Conservation (phyloP, 2,888 invertebrate species). For the Malthinus seriepunctatus region DNA sequence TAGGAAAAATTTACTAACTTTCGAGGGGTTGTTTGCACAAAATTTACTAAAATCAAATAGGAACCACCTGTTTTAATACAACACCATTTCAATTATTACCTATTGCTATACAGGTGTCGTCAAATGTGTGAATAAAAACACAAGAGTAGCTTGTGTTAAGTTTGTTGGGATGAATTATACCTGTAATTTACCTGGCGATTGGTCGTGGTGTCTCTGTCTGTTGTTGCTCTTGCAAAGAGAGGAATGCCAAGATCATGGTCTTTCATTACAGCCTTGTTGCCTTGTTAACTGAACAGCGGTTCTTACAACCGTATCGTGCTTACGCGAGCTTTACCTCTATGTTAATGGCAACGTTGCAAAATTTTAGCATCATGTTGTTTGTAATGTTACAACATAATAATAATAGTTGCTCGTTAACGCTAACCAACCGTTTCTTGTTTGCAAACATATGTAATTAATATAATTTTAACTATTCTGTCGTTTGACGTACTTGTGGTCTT, state of each 20-base stretch:
- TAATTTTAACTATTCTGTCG: background rate
- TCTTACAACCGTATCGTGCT: constrained; percentile 35
- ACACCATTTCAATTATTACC: too few species aligned
- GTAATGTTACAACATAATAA: constrained; percentile 42
- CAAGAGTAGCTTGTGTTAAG: constrained; percentile 11
- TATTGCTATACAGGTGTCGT: too few species aligned
- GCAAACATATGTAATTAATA: constrained; percentile 21
- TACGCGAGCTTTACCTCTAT: constrained; percentile 34
- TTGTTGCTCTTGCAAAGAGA: constrained; percentile 33
- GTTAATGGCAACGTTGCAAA: constrained; percentile 31
- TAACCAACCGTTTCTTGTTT: constrained; percentile 33
- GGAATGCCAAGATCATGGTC: constrained; percentile 53
- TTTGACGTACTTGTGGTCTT: background rate
- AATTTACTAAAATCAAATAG: too few species aligned
- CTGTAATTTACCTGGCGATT: constrained; percentile 36
- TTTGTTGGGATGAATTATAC: constrained; percentile 35
- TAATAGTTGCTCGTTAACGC: constrained; percentile 34
- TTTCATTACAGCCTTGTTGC: constrained; percentile 40
- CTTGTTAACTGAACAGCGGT: constrained; percentile 33
- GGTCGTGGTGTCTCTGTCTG: constrained; percentile 35
- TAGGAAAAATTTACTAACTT: too few species aligned
- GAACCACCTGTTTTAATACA: too few species aligned
- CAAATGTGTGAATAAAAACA: too few species aligned
- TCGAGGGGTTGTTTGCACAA: too few species aligned
- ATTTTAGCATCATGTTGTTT: constrained; percentile 30